phyloP scores from a whole-genome alignment of 2,113 vertebrate species.

The Mus pahari region DNA sequence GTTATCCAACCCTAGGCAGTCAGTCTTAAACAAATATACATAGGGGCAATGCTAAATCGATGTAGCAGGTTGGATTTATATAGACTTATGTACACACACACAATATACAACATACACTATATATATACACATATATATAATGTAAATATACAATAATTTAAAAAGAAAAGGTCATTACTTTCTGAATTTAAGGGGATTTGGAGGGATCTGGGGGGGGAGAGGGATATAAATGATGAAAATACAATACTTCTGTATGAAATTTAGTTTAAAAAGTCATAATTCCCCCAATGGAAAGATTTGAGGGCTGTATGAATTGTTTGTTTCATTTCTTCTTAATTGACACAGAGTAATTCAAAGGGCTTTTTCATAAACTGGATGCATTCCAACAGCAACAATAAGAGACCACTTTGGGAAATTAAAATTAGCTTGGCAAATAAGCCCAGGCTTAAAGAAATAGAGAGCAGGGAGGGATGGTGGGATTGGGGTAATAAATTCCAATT shows the following conservation, averaged over 20 bases:
- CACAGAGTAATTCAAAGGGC: neutral
- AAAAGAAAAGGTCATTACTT: neutral
- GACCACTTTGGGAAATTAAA: conserved; percentile 36
- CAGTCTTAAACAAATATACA: neutral
- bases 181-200: neutral
- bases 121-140: neutral
- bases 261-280: neutral
- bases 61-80: neutral
- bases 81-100: neutral
- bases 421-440: conserved; percentile 18
- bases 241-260: neutral
- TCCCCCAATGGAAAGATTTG: neutral
- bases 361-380: conserved; percentile 23
- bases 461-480: neutral
- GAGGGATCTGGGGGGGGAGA: no score
- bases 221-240: neutral
- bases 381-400: conserved; percentile 1
- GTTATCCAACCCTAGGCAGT: neutral
- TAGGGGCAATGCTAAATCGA: neutral
- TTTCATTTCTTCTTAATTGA: conserved; percentile 36
- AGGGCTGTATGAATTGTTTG: neutral
- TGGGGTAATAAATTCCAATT: neutral
- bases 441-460: neutral
- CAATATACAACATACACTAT: neutral
- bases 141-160: neutral